Percentiles rank a stretch among this genome's conserved stretches.
phyloP scores from a whole-genome alignment of 1,140 invertebrate species.

The Alviniconcha marisindica region DNA sequence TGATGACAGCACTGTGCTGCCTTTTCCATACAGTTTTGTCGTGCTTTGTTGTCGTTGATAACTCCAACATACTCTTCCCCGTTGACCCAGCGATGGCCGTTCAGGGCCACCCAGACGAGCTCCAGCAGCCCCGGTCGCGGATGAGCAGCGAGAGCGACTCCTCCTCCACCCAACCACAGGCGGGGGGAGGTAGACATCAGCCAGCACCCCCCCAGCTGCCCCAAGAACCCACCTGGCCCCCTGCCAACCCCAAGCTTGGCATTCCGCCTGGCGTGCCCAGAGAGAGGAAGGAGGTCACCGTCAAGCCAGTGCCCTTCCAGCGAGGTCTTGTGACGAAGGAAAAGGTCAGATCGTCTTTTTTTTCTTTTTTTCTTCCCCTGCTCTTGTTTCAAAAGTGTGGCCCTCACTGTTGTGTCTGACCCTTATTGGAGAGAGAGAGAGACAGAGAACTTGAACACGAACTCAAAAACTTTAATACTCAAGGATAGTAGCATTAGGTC shows the following conservation, averaged over 20 bases:
- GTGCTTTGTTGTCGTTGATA: not conserved
- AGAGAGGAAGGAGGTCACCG: constrained; percentile 19
- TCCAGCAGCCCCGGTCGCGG: not conserved
- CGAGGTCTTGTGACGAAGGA: constrained; percentile 14
- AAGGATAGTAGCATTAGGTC: too few relatives aligned
- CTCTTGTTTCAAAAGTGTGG: too few relatives aligned
- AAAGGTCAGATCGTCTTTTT: not conserved
- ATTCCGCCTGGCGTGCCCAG: constrained; percentile 18
- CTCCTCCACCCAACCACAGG: not conserved
- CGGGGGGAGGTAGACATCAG: not conserved
- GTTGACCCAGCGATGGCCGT: not conserved
- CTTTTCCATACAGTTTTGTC: too few relatives aligned
- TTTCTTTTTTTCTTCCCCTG: too few relatives aligned
- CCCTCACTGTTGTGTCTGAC: too few relatives aligned
- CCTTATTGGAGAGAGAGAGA: too few relatives aligned
- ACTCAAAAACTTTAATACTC: too few relatives aligned
- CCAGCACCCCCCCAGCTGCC: not conserved
- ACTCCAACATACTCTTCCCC: too few relatives aligned
- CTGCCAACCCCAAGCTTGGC: not conserved
- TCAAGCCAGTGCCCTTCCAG: constrained; percentile 9
- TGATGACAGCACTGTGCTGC: too few relatives aligned
- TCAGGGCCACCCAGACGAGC: not conserved
- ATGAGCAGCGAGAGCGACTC: not conserved
- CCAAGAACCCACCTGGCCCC: constrained; percentile 17
- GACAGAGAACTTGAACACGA: too few relatives aligned